Evolutionary conservation across 2,113 vertebrate genomes (phyloP).

Genomic region (Casuarius casuarius): DNA sequence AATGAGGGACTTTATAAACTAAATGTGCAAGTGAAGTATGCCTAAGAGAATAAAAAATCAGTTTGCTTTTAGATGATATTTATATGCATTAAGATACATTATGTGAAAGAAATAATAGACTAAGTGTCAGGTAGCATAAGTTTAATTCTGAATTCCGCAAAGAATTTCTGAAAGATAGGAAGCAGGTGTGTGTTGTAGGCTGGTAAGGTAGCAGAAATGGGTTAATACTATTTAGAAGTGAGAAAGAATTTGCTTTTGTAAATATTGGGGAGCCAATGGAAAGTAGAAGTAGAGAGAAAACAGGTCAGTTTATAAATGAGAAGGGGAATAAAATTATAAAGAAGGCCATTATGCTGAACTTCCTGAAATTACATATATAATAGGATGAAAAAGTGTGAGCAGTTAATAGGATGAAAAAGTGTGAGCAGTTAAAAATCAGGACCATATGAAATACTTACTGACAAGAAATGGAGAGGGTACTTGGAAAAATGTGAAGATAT

Average conservation of each 20-base stretch:
- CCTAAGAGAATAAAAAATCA: not conserved
- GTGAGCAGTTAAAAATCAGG: constrained; percentile 16
- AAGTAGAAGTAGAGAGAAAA: not conserved
- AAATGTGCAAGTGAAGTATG: not conserved
- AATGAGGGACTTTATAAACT: not conserved
- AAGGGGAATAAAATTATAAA: constrained; percentile 6
- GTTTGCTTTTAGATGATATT: not conserved
- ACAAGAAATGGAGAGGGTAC: not conserved
- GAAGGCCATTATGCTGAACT: not conserved
- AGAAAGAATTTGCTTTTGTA: not conserved
- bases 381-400: not conserved
- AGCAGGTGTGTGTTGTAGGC: not conserved
- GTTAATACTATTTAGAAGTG: not conserved
- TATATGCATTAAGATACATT: not conserved
- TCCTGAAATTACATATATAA: constrained; percentile 27
- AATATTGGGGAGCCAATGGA: not conserved
- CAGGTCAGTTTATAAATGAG: constrained; percentile 3
- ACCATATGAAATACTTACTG: not conserved
- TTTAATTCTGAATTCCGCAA: not conserved
- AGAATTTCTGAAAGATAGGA: not conserved
- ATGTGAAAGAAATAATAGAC: not conserved
- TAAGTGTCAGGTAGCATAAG: not conserved
- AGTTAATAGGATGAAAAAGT: constrained; percentile 28
- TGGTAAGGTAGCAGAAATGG: not conserved
- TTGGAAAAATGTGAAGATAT: not conserved